Conservation (phyloP, 2,113 vertebrate species). For the Pao palembangensis region DNA sequence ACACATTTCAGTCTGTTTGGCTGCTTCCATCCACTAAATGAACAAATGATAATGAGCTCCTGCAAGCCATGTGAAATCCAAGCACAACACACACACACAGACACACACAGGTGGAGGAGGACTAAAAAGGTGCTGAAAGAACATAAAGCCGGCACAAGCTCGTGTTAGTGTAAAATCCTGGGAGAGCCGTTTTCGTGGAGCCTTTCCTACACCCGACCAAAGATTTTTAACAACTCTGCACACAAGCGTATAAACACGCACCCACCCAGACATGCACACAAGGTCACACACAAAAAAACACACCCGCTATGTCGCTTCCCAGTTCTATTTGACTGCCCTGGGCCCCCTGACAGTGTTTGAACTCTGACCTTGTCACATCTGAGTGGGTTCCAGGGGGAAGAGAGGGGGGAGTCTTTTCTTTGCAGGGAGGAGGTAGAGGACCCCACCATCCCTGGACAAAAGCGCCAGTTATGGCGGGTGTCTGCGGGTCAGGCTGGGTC, state of each 20-base stretch:
- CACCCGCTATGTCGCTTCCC: conserved; percentile 30
- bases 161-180: conserved; percentile 69
- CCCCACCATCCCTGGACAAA: conserved; percentile 67
- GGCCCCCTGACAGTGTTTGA: conserved; percentile 60
- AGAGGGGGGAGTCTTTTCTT: conserved; percentile 20
- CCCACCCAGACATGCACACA: conserved; percentile 1
- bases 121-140: conserved; percentile 57
- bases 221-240: conserved; percentile 50
- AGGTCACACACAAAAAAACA: conserved; percentile 46
- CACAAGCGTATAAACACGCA: conserved; percentile 27
- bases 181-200: conserved; percentile 55
- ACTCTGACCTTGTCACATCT: conserved; percentile 75
- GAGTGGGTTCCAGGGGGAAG: conserved; percentile 47
- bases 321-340: conserved; percentile 58
- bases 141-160: conserved; percentile 70
- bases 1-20: conserved; percentile 19
- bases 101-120: conserved; percentile 46
- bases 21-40: conserved; percentile 15
- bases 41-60: conserved; percentile 19
- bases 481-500: conserved; percentile 62
- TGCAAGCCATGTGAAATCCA: background rate
- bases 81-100: conserved; percentile 2
- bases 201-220: conserved; percentile 66
- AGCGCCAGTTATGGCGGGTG: conserved; percentile 65
- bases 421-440: conserved; percentile 63